Base-by-base conservation (phyloP, 2,797 vertebrate genomes). In the Rhinatrema bivittatum region DNA sequence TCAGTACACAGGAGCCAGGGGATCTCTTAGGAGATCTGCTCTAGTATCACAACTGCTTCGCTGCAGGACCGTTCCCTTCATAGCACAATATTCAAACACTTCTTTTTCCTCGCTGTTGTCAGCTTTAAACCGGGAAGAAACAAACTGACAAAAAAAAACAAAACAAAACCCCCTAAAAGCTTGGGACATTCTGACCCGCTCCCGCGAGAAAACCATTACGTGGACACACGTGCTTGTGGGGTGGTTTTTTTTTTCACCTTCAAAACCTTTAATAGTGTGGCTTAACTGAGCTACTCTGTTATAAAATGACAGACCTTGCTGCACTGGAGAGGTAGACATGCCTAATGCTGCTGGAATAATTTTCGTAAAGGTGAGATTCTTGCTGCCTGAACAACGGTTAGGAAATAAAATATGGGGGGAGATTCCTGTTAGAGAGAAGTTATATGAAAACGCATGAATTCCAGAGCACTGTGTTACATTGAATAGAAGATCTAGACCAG, bases 11-110 rank as follows among this genome's bases (percentile, higher is more conserved):
- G 76, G 71, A 86, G 85, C 82, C 77, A 66, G 78, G 85, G 83
- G 85, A 83, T 78, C 79, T 82, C 82, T 78, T 75, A 83, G 78
- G 80, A 85, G 77, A 78, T 73, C 77, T 77, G 78, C 76, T 84
- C 82, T 82, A 74, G 81, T 79, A 83, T 80, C 81, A 81, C 82
- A 78, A 82, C 78, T 70, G 81, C 78, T 76, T 75, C 81, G 65
- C 85, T 56, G 67, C 78, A 80, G 85, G 80, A 74, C 79, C 63
- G 79, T 74, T 83, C 83, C 73, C 81, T 81, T 79, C 80, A 69
- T 76, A 72, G 85, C 79, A 78, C 83, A 76, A 68, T 76, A 82
- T 73, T 82, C 83, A 81, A 79, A 78, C 78, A 71, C 70, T 72
- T 65, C 55, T 68, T 58, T 39, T 69, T 30, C 55, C 65, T 60